Conservation (phyloP, 2,797 vertebrate species). For the Sebastes nivosus region DNA sequence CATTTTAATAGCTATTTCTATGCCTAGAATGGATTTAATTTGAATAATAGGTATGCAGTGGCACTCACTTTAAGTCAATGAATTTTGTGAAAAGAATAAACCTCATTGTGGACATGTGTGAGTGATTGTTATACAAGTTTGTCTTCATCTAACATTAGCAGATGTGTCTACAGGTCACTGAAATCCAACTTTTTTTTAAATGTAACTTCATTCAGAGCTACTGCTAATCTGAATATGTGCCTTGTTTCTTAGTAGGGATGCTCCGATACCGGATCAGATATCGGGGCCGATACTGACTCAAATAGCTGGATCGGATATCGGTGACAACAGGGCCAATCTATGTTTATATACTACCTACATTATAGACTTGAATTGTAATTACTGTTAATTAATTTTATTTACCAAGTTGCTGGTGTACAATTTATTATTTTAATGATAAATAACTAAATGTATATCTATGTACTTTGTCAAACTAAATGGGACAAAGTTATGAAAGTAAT, state of each 20-base stretch:
- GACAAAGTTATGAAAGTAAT: no score
- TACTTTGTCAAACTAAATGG: no score
- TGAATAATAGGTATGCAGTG: not conserved
- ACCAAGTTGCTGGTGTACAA: no score
- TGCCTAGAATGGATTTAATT: not conserved
- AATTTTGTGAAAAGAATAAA: conserved; percentile 44
- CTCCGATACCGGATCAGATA: no score
- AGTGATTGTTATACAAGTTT: not conserved
- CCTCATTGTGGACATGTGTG: conserved; percentile 32
- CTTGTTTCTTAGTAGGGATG: not conserved
- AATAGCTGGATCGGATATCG: no score
- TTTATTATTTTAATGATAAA: no score
- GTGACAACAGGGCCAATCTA: no score
- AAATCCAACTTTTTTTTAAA: not conserved
- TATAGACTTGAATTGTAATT: no score
- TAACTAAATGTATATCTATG: no score
- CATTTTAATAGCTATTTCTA: not conserved
- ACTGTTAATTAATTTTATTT: no score
- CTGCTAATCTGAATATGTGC: not conserved
- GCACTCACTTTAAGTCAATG: conserved; percentile 1
- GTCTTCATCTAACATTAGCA: not conserved
- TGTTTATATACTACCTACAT: no score
- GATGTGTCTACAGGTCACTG: not conserved
- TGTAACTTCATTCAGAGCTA: not conserved
- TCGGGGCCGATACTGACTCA: no score